phyloP scores from a whole-genome alignment of 1,140 invertebrate species.

The Drosophila watanabei region DNA sequence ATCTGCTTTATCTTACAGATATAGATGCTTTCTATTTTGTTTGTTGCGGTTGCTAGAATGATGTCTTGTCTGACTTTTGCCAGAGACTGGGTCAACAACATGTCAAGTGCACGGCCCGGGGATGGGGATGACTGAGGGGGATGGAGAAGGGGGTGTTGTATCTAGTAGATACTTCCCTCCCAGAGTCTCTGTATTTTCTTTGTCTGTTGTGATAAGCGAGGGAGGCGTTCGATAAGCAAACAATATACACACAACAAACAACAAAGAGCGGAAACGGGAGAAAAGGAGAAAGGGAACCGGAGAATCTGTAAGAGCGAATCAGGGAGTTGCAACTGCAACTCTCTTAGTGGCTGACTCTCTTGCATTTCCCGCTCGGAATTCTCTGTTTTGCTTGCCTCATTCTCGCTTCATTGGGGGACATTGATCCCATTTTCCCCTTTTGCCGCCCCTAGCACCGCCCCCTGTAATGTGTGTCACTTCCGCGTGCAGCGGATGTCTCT shows the following conservation, averaged over 20 bases:
- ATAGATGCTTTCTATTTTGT: conserved; percentile 63
- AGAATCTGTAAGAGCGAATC: conserved; percentile 16
- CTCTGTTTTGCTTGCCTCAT: conserved; percentile 76
- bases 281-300: background rate
- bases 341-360: conserved; percentile 24
- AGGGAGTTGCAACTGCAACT: conserved; percentile 28
- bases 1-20: conserved; percentile 19
- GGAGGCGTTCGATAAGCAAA: conserved; percentile 65
- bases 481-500: conserved; percentile 48
- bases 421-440: conserved; percentile 68
- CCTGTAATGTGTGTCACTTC: conserved; percentile 43
- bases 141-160: conserved; percentile 5
- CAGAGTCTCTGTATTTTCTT: conserved; percentile 25
- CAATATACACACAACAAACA: conserved; percentile 54
- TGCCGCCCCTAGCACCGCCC: background rate
- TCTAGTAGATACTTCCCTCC: conserved; percentile 8
- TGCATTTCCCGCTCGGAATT: conserved; percentile 15
- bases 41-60: conserved; percentile 32
- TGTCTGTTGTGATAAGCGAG: conserved; percentile 54
- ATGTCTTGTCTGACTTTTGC: conserved; percentile 25
- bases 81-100: conserved; percentile 77
- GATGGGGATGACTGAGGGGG: background rate
- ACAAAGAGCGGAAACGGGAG: conserved; percentile 21
- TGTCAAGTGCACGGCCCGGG: conserved; percentile 64
- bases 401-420: conserved; percentile 72